Evolutionary conservation across 1,140 invertebrate species (phyloP).

Genomic region (Lasaia peninsularis): DNA sequence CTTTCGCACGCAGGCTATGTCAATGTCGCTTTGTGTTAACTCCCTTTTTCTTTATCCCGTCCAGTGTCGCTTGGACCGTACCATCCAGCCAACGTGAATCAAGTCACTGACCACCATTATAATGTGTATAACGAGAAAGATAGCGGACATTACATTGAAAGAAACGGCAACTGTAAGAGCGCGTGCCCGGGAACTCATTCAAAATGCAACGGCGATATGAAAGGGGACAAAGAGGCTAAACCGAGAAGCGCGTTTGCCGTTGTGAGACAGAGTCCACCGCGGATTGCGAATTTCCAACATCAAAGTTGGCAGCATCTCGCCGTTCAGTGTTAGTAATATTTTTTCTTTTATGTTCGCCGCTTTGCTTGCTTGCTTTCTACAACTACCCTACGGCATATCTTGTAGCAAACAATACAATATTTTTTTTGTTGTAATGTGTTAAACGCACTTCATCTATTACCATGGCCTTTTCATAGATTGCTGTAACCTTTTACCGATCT

Average conservation of each 20-base stretch:
- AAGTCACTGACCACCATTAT: constrained; percentile 77
- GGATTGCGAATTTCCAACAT: constrained; percentile 78
- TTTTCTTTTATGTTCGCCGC: constrained; percentile 38
- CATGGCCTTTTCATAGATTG: no score
- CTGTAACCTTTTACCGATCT: no score
- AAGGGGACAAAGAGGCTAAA: constrained; percentile 63
- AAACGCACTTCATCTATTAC: no score
- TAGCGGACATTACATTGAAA: constrained; percentile 68
- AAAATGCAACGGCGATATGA: constrained; percentile 57
- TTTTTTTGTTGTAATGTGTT: no score
- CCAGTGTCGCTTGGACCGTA: constrained; percentile 68
- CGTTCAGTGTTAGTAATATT: constrained; percentile 80
- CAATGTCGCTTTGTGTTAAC: constrained; percentile 60
- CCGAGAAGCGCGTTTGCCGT: constrained; percentile 72
- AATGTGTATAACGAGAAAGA: constrained; percentile 78
- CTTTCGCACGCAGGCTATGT: constrained; percentile 46
- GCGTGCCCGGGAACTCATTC: constrained; percentile 68
- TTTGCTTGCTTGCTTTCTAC: constrained; percentile 24
- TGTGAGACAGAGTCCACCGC: constrained; percentile 68
- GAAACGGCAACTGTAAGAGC: constrained; percentile 61
- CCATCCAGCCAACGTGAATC: constrained; percentile 63
- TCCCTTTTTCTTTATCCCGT: constrained; percentile 51
- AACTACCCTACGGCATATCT: constrained; percentile 13
- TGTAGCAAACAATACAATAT: not conserved
- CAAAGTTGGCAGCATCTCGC: constrained; percentile 81